A percentile compares a stretch with the other conserved stretches of the same genome.
phyloP scores from a whole-genome alignment of 2,113 vertebrate species.

The Nesospiza acunhae region DNA sequence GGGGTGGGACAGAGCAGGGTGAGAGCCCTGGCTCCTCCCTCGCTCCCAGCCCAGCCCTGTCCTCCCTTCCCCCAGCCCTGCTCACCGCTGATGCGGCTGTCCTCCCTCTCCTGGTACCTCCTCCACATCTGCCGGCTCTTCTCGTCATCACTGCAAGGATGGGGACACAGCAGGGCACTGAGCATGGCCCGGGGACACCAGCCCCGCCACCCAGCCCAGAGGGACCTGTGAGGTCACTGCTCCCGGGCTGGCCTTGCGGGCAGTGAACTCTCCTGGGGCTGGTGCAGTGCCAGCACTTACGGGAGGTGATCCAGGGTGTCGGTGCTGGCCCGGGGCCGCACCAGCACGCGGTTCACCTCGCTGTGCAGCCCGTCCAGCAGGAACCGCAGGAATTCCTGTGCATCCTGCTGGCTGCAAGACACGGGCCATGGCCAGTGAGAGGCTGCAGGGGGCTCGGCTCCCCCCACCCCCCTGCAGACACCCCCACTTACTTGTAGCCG shows the following conservation, averaged over 20 bases:
- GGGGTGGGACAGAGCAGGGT: neutral
- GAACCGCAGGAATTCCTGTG: conserved; percentile 94
- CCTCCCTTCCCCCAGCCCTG: no score
- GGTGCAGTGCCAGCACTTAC: conserved; percentile 73
- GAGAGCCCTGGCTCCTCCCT: rapidly evolving
- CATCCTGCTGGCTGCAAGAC: conserved; percentile 90
- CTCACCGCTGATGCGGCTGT: conserved; percentile 95
- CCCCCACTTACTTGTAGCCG: conserved; percentile 89
- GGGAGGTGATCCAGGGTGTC: conserved; percentile 88
- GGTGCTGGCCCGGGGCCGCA: conserved; percentile 67
- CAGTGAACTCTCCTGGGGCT: rapidly evolving
- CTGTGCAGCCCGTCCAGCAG: conserved; percentile 92
- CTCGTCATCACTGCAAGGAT: conserved; percentile 84
- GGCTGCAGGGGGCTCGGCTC: neutral
- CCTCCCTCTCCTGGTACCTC: conserved; percentile 90
- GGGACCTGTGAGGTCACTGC: rapidly evolving
- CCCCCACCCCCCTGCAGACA: rapidly evolving
- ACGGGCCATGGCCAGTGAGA: neutral
- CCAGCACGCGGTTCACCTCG: conserved; percentile 88
- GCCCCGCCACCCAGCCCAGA: neutral
- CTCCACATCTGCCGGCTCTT: conserved; percentile 94
- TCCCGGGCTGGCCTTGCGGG: neutral
- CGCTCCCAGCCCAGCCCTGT: neutral
- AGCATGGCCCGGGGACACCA: neutral
- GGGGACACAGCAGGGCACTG: neutral